Evolutionary conservation across 2,797 vertebrate species (phyloP).

Genomic region (Alcedo quadribrachys): DNA sequence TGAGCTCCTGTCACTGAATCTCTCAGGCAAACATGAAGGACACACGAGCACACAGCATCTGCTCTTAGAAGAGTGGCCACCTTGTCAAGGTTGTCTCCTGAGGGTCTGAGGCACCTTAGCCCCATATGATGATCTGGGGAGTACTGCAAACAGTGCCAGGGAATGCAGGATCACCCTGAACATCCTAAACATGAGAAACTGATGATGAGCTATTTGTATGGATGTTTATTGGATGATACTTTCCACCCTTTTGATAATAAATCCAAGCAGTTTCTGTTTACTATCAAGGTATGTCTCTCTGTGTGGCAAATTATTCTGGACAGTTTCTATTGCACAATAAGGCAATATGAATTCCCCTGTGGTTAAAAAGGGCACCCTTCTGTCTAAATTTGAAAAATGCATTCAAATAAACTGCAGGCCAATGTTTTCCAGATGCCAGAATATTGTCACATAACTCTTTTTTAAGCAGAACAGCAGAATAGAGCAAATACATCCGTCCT

Average conservation of each 20-base stretch:
- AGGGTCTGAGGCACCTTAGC: not conserved
- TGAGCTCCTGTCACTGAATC: not conserved
- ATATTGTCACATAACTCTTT: constrained; percentile 49
- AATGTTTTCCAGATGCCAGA: constrained; percentile 62
- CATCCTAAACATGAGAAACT: not conserved
- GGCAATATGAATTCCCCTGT: constrained; percentile 45
- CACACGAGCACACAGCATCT: not conserved
- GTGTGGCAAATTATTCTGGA: constrained; percentile 48
- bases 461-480: constrained; percentile 35
- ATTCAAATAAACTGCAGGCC: constrained; percentile 54
- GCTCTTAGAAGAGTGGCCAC: not conserved
- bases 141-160: not conserved
- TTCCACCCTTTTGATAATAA: not conserved
- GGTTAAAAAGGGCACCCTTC: constrained; percentile 48
- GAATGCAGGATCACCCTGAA: not conserved
- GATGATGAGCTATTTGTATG: not conserved
- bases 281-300: not conserved
- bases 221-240: not conserved
- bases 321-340: constrained; percentile 53
- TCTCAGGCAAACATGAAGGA: not conserved
- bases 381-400: constrained; percentile 60
- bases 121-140: not conserved
- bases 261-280: constrained; percentile 52
- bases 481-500: constrained; percentile 25
- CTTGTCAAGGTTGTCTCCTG: not conserved